Evolutionary conservation across 2,888 invertebrate species (phyloP).

Genomic region (Stenodema calcarata): DNA sequence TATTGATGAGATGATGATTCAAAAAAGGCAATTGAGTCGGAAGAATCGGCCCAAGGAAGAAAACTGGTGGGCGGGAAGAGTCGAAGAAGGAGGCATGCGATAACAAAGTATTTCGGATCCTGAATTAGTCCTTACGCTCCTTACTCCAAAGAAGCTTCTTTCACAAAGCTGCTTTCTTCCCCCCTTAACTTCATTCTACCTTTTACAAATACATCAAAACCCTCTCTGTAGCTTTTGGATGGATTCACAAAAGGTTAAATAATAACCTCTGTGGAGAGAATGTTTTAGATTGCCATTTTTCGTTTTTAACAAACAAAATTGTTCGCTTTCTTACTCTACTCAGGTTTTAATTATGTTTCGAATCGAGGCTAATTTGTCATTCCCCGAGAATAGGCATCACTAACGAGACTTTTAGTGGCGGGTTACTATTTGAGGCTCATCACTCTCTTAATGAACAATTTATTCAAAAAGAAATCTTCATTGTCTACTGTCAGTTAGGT

Average conservation of each 20-base stretch:
- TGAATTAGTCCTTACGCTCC: neutral
- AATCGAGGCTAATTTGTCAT: too few relatives aligned
- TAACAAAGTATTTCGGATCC: neutral
- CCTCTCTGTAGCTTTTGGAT: neutral
- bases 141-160: neutral
- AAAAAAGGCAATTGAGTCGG: neutral
- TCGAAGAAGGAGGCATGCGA: neutral
- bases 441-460: too few relatives aligned
- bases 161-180: neutral
- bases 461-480: too few relatives aligned
- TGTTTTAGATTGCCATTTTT: neutral
- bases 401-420: too few relatives aligned
- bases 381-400: too few relatives aligned
- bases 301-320: neutral
- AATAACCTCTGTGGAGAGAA: neutral
- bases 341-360: too few relatives aligned
- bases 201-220: neutral
- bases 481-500: too few relatives aligned
- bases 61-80: too few relatives aligned
- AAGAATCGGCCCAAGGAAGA: neutral
- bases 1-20: neutral
- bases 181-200: neutral
- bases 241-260: neutral
- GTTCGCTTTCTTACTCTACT: too few relatives aligned
- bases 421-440: too few relatives aligned